Base-by-base conservation (phyloP, 2,797 vertebrate species). In the Ctenochaetus hawaiiensis region DNA sequence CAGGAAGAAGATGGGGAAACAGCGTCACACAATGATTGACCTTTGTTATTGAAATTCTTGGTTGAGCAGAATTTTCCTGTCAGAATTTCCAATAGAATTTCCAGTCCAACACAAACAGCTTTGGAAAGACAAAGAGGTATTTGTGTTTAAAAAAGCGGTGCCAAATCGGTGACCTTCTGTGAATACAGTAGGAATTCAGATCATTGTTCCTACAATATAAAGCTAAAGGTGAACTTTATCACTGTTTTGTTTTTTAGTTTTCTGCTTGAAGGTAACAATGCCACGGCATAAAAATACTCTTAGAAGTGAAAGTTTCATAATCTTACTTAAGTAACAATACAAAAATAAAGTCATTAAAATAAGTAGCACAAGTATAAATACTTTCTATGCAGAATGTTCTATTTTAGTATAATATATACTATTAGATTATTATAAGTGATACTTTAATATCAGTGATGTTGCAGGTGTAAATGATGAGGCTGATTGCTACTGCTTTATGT, bases 51-150 rank as follows among this genome's bases (percentile, higher is more conserved):
- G 34, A 84, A 69, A 70, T 54, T 48, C 58, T 17, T 37, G 9
- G 47, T 41, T 17, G 1, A 56, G 62, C 53, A 57, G 39, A 56
- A 75, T 70, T 88, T 88, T 72, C 62, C 65, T 47, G 23, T 84
- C 83, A 77, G 71, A 86, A 72, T 87, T 86, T 83, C 78, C 60
- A 62, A 61, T 57, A 37, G 34, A 69, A 74, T 77, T 88, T 88
- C 78, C 75, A 78, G 20, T 76, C 61, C 11, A 48, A 65, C 44
- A 69, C 58, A 88, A 79, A 75, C 44, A 18, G 26, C 48, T 72
- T 2, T 30, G 59, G 45, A 59, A 82, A 75, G 60, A 77, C 53
- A 37, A 47, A 44, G 66, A n/a, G 9, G 63, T 26, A 57, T 56
- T 18, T n/a, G 26, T 41, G 37, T 62, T 64, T 37, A 44, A 84